These are phyloP conservation scores for Oikopleura dioica DNA, from an alignment of 23 tunicate genomes.

Conservation along the genomic window DNA sequence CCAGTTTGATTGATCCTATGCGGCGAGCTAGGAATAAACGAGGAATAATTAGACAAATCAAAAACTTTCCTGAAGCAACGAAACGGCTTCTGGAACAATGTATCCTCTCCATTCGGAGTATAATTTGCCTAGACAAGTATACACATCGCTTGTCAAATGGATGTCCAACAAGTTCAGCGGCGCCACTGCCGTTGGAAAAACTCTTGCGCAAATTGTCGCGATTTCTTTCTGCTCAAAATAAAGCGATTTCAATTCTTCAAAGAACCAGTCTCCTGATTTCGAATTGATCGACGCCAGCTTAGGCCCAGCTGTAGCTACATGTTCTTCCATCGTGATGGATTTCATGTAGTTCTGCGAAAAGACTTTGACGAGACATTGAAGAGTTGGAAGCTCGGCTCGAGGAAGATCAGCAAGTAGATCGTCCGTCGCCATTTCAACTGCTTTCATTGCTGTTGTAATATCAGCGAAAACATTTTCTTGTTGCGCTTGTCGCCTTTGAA, in stretches of 20 bases:
- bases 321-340: conserved; percentile 66
- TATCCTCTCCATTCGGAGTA: conserved; percentile 8
- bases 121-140: background rate
- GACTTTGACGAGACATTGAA: background rate
- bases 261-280: conserved; percentile 87
- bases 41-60: too few relatives aligned
- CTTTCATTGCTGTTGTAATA: background rate
- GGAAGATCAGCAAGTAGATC: background rate
- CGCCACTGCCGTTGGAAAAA: background rate
- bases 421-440: conserved; percentile 1
- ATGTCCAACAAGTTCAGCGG: background rate
- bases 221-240: background rate
- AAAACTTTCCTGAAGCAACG: background rate
- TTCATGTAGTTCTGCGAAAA: background rate
- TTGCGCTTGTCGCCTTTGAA: background rate
- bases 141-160: background rate
- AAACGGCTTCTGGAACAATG: conserved; percentile 8
- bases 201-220: background rate
- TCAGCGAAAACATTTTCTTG: background rate
- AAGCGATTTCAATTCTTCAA: conserved; percentile 44
- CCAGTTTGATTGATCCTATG: too few relatives aligned
- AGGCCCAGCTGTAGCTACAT: conserved; percentile 51
- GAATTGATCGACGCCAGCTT: conserved; percentile 76
- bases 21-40: too few relatives aligned
- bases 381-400: background rate